Evolutionary conservation across 2,797 vertebrate species (phyloP), one percentile per base, ranked within the genome.

Genomic region (Sebastes taczanowskii): DNA sequence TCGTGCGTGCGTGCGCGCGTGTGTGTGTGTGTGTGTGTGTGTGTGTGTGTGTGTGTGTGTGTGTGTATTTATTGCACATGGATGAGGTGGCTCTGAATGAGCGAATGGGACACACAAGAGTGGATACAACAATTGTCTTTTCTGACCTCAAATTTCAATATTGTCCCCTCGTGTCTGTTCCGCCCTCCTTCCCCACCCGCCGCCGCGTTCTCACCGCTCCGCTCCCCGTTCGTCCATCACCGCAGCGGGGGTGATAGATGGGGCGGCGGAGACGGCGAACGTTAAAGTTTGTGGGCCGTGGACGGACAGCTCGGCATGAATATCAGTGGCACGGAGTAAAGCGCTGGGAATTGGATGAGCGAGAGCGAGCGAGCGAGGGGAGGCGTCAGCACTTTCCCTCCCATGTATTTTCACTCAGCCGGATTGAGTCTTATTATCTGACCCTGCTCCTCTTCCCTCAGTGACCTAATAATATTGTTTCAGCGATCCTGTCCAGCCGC

Each of bases 381-480:
- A 92, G 82, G 91, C 72, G 93, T 95, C 95, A 95, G 95, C 95
- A 95, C 92, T 96, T 95, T 96, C 90, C 87, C 86, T 93, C 90
- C 88, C 87, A 82, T 93, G 91, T 90, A 89, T 92, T 95, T 95
- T 94, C 93, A 94, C 93, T 95, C 93, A 92, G 91, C 90, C 66
- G 71, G 87, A 95, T 94, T 94, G 95, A 95, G 94, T 94, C 94
- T 95, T 95, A 95, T 95, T 95, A 94, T 94, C 71, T 95, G 95
- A 94, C 95, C 93, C 90, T 16, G 68, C 93, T 89, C 90, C 84
- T 91, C 91, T 91, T 91, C 86, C 90, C 91, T 90, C 84, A n/a
- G 85, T 93, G 92, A 94, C 94, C 94, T 95, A 92, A 94, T 95
- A 94, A 96, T 96, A 96, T 96, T 96, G 94, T 95, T 94, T 93